These are phyloP conservation scores for Trissonchulus latispiculum DNA, from an alignment of 2,888 invertebrate genomes.

Conservation along the genomic window DNA sequence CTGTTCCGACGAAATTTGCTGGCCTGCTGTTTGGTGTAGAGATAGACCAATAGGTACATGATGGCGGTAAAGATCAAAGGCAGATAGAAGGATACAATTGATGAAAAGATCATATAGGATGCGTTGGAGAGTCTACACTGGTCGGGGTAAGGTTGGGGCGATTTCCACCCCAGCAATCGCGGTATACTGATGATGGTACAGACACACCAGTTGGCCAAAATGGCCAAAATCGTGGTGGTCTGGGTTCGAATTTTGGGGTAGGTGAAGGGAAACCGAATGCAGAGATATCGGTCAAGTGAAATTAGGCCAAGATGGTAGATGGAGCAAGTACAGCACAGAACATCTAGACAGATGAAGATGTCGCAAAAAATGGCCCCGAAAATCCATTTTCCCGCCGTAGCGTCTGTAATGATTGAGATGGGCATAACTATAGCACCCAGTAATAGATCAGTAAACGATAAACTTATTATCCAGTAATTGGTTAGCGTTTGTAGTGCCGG, in stretches of 20 bases:
- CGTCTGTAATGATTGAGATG: constrained; percentile 2
- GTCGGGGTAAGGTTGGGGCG: background rate
- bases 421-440: constrained; percentile 23
- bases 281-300: constrained; percentile 22
- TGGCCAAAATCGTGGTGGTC: constrained; percentile 17
- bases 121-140: constrained; percentile 18
- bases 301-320: constrained; percentile 24
- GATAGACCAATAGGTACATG: constrained; percentile 21
- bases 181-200: constrained; percentile 20
- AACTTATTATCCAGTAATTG: constrained; percentile 24
- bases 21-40: background rate
- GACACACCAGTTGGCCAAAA: constrained; percentile 19
- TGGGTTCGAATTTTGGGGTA: constrained; percentile 8
- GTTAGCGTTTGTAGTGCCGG: constrained; percentile 21
- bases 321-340: constrained; percentile 24
- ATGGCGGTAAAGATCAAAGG: constrained; percentile 17
- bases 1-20: too few species aligned
- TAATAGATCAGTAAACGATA: constrained; percentile 23
- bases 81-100: constrained; percentile 20
- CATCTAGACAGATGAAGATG: constrained; percentile 23
- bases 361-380: constrained; percentile 19
- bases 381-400: constrained; percentile 8
- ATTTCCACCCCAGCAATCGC: background rate
- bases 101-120: constrained; percentile 21
- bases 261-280: constrained; percentile 22